These are phyloP conservation scores for Triplophysa bombifrons DNA, from an alignment of 2,797 vertebrate species.

Conservation along the genomic window DNA sequence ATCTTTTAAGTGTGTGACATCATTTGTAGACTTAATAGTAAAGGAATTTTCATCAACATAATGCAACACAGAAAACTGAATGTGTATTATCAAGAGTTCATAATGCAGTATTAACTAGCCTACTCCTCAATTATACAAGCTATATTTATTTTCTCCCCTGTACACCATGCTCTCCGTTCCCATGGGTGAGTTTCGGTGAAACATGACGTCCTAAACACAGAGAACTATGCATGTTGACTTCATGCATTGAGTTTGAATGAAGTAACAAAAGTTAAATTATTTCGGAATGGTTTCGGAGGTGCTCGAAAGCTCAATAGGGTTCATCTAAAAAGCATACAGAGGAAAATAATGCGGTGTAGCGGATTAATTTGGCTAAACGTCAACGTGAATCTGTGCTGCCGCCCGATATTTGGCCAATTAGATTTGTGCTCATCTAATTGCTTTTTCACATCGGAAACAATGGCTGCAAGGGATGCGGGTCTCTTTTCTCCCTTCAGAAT, in stretches of 20 bases:
- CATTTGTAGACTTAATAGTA: neutral
- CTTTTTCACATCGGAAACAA: constrained; percentile 29
- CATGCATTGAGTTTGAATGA: neutral
- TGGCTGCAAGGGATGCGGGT: constrained; percentile 15
- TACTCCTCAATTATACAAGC: constrained; percentile 32
- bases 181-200: neutral
- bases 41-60: neutral
- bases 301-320: constrained; percentile 20
- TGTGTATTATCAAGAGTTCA: neutral
- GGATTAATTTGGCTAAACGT: constrained; percentile 30
- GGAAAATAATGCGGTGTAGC: constrained; percentile 11
- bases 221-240: constrained; percentile 4
- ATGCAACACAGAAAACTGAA: neutral
- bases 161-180: neutral
- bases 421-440: constrained; percentile 34
- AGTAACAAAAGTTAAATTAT: constrained; percentile 3
- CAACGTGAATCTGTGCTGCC: constrained; percentile 16
- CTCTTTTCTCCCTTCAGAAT: constrained; percentile 16
- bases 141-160: constrained; percentile 16
- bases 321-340: neutral
- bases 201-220: neutral
- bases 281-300: constrained; percentile 16
- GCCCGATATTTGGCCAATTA: constrained; percentile 37
- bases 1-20: neutral
- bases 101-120: constrained; percentile 13